Conservation (phyloP, 2,888 invertebrate genomes). For the Malthinus flaveolus region DNA sequence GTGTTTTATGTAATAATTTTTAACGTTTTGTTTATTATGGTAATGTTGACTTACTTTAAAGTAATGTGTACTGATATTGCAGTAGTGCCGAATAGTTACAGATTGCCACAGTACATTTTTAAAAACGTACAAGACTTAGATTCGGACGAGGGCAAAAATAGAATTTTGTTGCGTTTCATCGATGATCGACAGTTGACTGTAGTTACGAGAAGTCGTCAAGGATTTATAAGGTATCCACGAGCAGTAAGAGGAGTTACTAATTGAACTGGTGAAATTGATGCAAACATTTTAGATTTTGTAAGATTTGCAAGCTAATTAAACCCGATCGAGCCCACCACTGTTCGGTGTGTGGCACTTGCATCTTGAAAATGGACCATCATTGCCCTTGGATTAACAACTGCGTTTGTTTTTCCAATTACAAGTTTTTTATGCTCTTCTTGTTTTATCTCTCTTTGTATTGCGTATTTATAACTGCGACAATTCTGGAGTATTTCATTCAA, state of each 20-base stretch:
- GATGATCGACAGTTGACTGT: slow-evolving; percentile 76
- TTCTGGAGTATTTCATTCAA: slow-evolving; percentile 78
- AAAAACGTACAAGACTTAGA: slow-evolving; percentile 76
- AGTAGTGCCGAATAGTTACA: slow-evolving; percentile 76
- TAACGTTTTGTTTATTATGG: slow-evolving; percentile 14
- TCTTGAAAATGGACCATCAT: slow-evolving; percentile 96
- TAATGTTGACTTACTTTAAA: slow-evolving; percentile 53
- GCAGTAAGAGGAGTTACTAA: no score
- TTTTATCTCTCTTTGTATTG: slow-evolving; percentile 87
- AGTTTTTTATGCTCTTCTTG: slow-evolving; percentile 93
- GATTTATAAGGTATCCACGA: slow-evolving; percentile 68
- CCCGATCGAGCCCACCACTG: slow-evolving; percentile 96
- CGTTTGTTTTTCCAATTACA: slow-evolving; percentile 93
- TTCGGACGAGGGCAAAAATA: slow-evolving; percentile 66
- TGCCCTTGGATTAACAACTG: slow-evolving; percentile 98
- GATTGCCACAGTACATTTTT: slow-evolving; percentile 70
- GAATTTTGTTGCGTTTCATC: slow-evolving; percentile 68
- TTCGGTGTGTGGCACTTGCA: slow-evolving; percentile 88
- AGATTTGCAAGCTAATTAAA: slow-evolving; percentile 87
- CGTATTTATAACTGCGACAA: slow-evolving; percentile 78
- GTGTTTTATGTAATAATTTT: slow-evolving; percentile 5
- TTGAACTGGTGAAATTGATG: neutral
- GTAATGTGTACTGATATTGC: slow-evolving; percentile 82
- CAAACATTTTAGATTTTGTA: slow-evolving; percentile 60
- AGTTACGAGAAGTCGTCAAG: slow-evolving; percentile 70